phyloP scores from a whole-genome alignment of 2,888 invertebrate species.

The Dyspetes luteomarginatus region DNA sequence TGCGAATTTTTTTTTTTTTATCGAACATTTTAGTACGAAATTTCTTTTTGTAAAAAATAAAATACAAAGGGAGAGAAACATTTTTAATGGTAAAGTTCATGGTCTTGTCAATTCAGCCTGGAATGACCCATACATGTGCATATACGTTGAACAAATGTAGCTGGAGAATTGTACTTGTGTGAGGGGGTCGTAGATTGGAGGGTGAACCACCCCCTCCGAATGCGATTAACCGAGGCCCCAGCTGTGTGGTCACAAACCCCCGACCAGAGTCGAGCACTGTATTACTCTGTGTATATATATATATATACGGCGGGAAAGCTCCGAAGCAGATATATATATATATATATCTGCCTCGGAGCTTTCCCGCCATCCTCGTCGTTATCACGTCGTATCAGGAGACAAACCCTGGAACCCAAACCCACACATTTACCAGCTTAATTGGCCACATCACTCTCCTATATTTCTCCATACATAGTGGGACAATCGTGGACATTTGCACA shows the following conservation, averaged over 20 bases:
- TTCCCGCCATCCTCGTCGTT: not conserved
- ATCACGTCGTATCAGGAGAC: not conserved
- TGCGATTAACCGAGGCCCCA: constrained; percentile 58
- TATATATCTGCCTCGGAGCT: not conserved
- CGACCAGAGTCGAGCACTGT: too few relatives aligned
- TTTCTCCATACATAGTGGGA: constrained; percentile 44
- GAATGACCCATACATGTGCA: too few relatives aligned
- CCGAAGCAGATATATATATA: too few relatives aligned
- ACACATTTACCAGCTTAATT: constrained; percentile 35
- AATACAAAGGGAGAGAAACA: too few relatives aligned
- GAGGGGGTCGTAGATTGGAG: constrained; percentile 53
- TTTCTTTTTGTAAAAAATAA: too few relatives aligned
- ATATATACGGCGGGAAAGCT: too few relatives aligned
- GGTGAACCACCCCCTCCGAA: constrained; percentile 31
- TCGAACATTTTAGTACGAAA: too few relatives aligned
- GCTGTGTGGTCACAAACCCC: constrained; percentile 2
- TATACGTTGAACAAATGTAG: constrained; percentile 16
- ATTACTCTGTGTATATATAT: too few relatives aligned
- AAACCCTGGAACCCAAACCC: not conserved
- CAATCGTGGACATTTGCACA: constrained; percentile 12
- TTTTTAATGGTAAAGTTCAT: too few relatives aligned
- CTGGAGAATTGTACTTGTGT: not conserved
- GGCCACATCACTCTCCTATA: constrained; percentile 48
- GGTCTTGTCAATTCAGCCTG: too few relatives aligned
- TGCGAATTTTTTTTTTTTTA: too few relatives aligned